Percentiles rank a stretch among this genome's conserved stretches.
Conservation (phyloP, 2,113 vertebrate species). For the Clarias magur region DNA sequence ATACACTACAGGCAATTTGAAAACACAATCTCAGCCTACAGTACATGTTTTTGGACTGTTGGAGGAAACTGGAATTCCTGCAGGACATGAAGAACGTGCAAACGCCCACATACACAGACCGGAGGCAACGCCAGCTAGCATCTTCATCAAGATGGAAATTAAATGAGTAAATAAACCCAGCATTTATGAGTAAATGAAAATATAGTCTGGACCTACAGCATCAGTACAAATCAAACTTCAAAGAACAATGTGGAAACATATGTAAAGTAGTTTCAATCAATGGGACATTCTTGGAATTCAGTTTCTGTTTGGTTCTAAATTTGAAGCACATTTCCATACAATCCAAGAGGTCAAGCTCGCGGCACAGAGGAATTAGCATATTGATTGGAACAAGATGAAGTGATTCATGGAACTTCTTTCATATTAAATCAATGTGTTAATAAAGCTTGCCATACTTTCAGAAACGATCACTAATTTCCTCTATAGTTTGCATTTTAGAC, state of each 20-base stretch:
- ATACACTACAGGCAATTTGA: too few species aligned
- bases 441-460: neutral
- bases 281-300: neutral
- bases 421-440: neutral
- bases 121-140: too few species aligned
- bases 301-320: neutral
- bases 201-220: too few species aligned
- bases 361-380: neutral
- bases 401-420: neutral
- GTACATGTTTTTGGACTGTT: too few species aligned
- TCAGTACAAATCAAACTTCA: too few species aligned
- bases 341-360: neutral
- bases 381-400: neutral
- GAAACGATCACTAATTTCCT: neutral
- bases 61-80: too few species aligned
- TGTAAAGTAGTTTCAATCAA: neutral
- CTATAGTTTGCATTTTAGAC: neutral
- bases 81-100: too few species aligned
- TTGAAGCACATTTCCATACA: neutral
- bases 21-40: too few species aligned
- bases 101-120: too few species aligned
- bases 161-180: too few species aligned
- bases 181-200: neutral
- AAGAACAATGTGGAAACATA: neutral
- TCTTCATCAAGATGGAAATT: too few species aligned